Percentiles rank a stretch among this genome's conserved stretches.
These are phyloP conservation scores for Dinomys branickii DNA, from an alignment of 2,113 vertebrate genomes.

Conservation along the genomic window DNA sequence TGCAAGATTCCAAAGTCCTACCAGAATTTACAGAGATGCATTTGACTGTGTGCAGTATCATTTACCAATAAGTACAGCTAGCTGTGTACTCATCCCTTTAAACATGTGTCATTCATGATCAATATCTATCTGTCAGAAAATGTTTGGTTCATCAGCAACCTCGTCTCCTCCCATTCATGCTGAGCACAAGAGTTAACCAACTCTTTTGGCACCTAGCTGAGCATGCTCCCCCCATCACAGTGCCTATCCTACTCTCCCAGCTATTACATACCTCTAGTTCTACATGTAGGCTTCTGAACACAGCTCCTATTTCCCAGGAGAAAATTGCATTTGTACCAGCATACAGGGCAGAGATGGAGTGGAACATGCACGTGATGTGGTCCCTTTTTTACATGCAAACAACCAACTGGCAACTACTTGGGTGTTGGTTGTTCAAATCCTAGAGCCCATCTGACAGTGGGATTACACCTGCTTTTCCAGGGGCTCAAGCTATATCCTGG, in stretches of 20 bases:
- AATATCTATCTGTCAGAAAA: background rate
- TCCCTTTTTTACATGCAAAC: slow-evolving; percentile 75
- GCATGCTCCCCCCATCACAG: background rate
- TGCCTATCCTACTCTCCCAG: background rate
- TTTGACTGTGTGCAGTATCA: background rate
- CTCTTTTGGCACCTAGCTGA: background rate
- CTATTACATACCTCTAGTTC: background rate
- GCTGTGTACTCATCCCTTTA: background rate
- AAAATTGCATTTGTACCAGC: slow-evolving; percentile 76
- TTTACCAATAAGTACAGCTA: background rate
- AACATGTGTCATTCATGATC: background rate
- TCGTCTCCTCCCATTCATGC: background rate
- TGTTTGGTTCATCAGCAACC: background rate
- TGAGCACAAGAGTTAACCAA: background rate
- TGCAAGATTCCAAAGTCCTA: slow-evolving; percentile 31
- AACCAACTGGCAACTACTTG: slow-evolving; percentile 81
- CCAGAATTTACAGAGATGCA: background rate
- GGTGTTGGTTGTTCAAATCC: slow-evolving; percentile 81
- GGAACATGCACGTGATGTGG: slow-evolving; percentile 67
- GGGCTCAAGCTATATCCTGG: slow-evolving; percentile 78
- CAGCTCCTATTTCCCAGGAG: background rate
- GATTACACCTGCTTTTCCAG: slow-evolving; percentile 70
- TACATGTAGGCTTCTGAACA: background rate
- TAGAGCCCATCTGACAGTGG: slow-evolving; percentile 82
- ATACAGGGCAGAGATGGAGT: slow-evolving; percentile 46